phyloP scores from a whole-genome alignment of 2,113 vertebrate genomes.

The Aegithalos caudatus region DNA sequence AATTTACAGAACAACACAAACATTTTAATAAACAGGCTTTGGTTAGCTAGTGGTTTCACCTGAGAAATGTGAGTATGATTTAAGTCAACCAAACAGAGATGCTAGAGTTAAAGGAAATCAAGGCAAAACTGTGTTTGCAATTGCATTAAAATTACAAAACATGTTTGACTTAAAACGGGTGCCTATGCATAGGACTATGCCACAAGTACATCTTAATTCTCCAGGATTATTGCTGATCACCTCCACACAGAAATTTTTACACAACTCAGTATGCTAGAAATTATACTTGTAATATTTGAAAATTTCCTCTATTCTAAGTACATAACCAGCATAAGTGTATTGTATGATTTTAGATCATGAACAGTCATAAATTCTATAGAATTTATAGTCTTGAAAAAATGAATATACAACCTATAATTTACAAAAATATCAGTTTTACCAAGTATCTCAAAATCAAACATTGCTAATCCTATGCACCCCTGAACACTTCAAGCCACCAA shows the following conservation, averaged over 20 bases:
- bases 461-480: rapidly evolving
- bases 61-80: background rate
- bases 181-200: background rate
- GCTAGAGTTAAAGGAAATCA: constrained; percentile 20
- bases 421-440: background rate
- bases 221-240: background rate
- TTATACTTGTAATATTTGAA: background rate
- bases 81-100: constrained; percentile 40
- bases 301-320: background rate
- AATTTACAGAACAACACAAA: background rate
- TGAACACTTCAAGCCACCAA: background rate
- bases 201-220: background rate
- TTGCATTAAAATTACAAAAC: constrained; percentile 40
- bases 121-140: background rate
- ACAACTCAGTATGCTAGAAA: background rate
- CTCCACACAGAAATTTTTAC: background rate
- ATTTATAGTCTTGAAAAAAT: background rate
- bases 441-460: background rate
- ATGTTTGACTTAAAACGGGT: background rate
- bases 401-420: background rate
- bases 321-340: background rate
- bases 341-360: background rate
- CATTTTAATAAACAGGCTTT: constrained; percentile 1
- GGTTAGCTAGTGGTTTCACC: constrained; percentile 19
- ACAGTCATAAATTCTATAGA: background rate